A percentile compares a stretch with the other conserved stretches of the same genome.
Conservation (phyloP, 2,888 invertebrate species). For the Ectemnius continuus region DNA sequence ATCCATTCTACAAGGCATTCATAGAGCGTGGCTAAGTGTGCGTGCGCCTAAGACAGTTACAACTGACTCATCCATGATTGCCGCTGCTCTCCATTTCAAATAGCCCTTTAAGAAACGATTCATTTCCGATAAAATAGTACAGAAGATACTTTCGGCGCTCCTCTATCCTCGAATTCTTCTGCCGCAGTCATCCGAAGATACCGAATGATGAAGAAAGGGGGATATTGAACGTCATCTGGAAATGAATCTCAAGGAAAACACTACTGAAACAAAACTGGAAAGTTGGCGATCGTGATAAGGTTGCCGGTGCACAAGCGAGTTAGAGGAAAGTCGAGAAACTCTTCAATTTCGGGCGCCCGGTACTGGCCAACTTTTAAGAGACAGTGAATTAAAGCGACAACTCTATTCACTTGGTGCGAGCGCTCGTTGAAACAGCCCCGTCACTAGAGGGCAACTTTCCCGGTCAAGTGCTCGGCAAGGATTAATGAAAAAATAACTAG, state of each 20-base stretch:
- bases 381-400: too few relatives aligned
- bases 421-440: too few relatives aligned
- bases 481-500: slow-evolving; percentile 2
- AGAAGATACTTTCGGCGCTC: neutral
- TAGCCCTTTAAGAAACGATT: slow-evolving; percentile 10
- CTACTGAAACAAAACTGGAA: neutral
- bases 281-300: neutral
- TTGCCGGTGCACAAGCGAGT: neutral
- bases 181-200: neutral
- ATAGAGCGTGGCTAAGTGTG: slow-evolving; percentile 47
- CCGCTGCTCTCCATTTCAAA: slow-evolving; percentile 28
- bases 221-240: neutral
- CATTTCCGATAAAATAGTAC: neutral
- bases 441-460: too few relatives aligned
- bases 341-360: neutral
- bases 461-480: neutral
- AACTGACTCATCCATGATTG: slow-evolving; percentile 30
- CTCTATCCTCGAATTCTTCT: neutral
- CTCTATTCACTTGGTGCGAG: too few relatives aligned
- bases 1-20: slow-evolving; percentile 51
- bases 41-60: slow-evolving; percentile 4
- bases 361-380: too few relatives aligned
- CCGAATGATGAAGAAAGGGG: too few relatives aligned
- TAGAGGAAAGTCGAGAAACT: neutral
- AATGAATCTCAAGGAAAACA: neutral